Base-by-base conservation (phyloP, 2,113 vertebrate species). In the Chitala chitala region DNA sequence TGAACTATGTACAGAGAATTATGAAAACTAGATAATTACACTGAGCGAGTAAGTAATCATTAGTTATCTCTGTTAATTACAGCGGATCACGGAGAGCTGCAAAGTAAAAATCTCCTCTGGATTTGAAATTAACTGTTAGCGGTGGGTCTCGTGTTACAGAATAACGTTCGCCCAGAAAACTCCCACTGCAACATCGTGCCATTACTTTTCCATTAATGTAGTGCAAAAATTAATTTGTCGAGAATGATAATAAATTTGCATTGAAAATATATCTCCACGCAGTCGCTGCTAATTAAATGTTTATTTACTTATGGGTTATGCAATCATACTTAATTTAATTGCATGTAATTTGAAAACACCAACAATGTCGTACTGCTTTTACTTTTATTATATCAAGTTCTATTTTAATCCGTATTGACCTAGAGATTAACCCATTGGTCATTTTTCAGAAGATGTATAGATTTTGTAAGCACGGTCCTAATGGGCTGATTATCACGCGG, bases 1-100 rank as follows among this genome's bases (percentile, higher is more conserved):
- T 98, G 97, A 96, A 98, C 98, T 95, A 98, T 94, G n/a, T n/a
- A 97, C 94, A 93, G 92, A 90, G 88, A 96, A 96, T 98, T 95
- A 96, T 95, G 93, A 98, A 96, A 96, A 95, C 84, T 90, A 93
- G 95, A 95, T 99, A 95, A 98, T 98, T 96, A 96, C 92, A 92
- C 93, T 87, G 93, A 92, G 92, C 93, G 93, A 96, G 92, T 95
- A 94, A 98, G 95, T 92, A 96, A 95, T 97, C 96, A 98, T 98
- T 96, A 96, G 94, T 94, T 88, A 94, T 94, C 93, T 93, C 92
- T 93, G 93, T 95, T 98, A 99, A 99, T 99, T 98, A 98, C 92
- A 90, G 91, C 87, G 91, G 93, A 95, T 98, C 94, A 96, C 88
- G 91, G 91, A 88, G 92, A 92, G 92, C 86, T 89, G 86, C 87